These are phyloP conservation scores for Glandiceps talaboti DNA, from an alignment of 53 echinoderm and acorn worm genomes.

Conservation along the genomic window DNA sequence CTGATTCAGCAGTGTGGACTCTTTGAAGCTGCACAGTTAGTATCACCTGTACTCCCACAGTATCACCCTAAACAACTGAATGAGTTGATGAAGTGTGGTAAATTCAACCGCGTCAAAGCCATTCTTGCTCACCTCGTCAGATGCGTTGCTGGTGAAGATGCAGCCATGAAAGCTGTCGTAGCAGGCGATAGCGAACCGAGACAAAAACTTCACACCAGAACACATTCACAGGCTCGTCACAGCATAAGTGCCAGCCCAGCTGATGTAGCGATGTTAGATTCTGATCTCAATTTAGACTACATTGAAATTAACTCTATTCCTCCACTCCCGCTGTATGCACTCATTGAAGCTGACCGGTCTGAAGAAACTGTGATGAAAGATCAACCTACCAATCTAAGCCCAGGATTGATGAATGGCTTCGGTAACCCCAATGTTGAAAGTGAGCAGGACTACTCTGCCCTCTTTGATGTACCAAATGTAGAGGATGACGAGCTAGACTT, in stretches of 20 bases:
- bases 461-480: background rate
- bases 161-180: constrained; percentile 52
- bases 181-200: constrained; percentile 36
- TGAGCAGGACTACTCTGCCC: background rate
- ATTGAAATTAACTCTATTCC: constrained; percentile 89
- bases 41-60: constrained; percentile 88
- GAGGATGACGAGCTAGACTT: background rate
- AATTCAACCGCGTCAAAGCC: constrained; percentile 85
- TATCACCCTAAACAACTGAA: constrained; percentile 93
- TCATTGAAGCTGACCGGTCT: constrained; percentile 65
- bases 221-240: background rate
- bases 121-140: constrained; percentile 89
- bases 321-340: constrained; percentile 86
- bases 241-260: constrained; percentile 72
- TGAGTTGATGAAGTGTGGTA: constrained; percentile 95
- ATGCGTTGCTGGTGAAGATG: constrained; percentile 87
- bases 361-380: constrained; percentile 1
- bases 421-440: background rate
- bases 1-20: constrained; percentile 33
- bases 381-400: background rate
- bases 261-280: constrained; percentile 45
- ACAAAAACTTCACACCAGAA: background rate
- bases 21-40: constrained; percentile 71
- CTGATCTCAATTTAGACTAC: constrained; percentile 46
- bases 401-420: background rate